A percentile compares a stretch with the other conserved stretches of the same genome.
These are phyloP conservation scores for Dasysyrphus albostriatus DNA, from an alignment of 2,888 invertebrate genomes.

Conservation along the genomic window DNA sequence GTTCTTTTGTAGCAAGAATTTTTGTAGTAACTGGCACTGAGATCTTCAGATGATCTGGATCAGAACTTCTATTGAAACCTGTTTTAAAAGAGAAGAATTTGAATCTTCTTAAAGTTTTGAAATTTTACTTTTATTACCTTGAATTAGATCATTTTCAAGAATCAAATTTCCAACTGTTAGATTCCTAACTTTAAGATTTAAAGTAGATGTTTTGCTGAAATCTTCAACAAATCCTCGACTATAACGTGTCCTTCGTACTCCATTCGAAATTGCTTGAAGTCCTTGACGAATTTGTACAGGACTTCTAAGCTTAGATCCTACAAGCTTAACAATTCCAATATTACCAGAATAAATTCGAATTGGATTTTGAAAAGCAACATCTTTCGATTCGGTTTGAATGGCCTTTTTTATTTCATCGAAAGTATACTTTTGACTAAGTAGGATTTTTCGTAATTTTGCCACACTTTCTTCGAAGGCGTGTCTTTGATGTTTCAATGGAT, in stretches of 20 bases:
- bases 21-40: slow-evolving; percentile 76
- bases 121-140: slow-evolving; percentile 78
- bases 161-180: slow-evolving; percentile 80
- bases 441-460: slow-evolving; percentile 77
- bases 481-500: slow-evolving; percentile 78
- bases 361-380: slow-evolving; percentile 61
- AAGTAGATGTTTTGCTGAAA: slow-evolving; percentile 19
- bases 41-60: slow-evolving; percentile 72
- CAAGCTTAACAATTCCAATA: slow-evolving; percentile 77
- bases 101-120: no score
- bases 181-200: slow-evolving; percentile 76
- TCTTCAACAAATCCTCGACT: slow-evolving; percentile 63
- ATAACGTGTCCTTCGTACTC: slow-evolving; percentile 59
- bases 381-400: slow-evolving; percentile 45
- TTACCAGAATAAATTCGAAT: slow-evolving; percentile 72
- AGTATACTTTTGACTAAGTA: slow-evolving; percentile 78
- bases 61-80: slow-evolving; percentile 77
- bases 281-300: slow-evolving; percentile 79
- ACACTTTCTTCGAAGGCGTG: slow-evolving; percentile 79
- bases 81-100: background rate
- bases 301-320: slow-evolving; percentile 77
- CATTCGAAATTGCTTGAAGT: slow-evolving; percentile 75
- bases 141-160: slow-evolving; percentile 78
- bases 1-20: slow-evolving; percentile 76
- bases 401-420: slow-evolving; percentile 78